Conservation (phyloP, 2,888 invertebrate genomes). For the Silvanus unidentatus region DNA sequence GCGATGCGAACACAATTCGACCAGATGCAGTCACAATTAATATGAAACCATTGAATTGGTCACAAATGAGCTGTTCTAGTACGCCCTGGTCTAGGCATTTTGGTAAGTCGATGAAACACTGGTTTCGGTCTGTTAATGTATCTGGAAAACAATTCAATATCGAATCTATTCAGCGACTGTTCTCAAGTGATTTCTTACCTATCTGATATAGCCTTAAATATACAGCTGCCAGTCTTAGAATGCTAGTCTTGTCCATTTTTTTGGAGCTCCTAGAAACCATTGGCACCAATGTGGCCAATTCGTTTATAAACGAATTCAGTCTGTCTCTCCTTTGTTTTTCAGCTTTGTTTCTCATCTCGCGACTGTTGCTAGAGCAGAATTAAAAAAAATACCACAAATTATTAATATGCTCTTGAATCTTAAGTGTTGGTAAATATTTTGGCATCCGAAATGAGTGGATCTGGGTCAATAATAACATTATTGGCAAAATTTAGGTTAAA, state of each 20-base stretch:
- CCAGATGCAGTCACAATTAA: constrained; percentile 74
- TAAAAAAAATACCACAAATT: constrained; percentile 5
- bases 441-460: no score
- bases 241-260: constrained; percentile 86
- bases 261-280: constrained; percentile 75
- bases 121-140: constrained; percentile 5
- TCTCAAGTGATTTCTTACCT: no score
- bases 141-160: no score
- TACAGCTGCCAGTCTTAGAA: constrained; percentile 79
- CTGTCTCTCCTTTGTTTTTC: constrained; percentile 89
- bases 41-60: constrained; percentile 72
- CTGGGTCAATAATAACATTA: no score
- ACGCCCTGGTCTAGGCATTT: constrained; percentile 54
- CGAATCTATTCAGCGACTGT: no score
- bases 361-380: constrained; percentile 56
- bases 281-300: constrained; percentile 77
- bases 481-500: no score
- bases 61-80: constrained; percentile 52
- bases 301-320: constrained; percentile 77
- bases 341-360: constrained; percentile 79
- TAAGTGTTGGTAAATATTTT: no score
- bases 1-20: constrained; percentile 79
- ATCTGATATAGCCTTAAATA: constrained; percentile 73
- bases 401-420: neutral
- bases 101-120: constrained; percentile 45